Base-by-base conservation (phyloP, 2,113 vertebrate genomes). In the Ictalurus punctatus region DNA sequence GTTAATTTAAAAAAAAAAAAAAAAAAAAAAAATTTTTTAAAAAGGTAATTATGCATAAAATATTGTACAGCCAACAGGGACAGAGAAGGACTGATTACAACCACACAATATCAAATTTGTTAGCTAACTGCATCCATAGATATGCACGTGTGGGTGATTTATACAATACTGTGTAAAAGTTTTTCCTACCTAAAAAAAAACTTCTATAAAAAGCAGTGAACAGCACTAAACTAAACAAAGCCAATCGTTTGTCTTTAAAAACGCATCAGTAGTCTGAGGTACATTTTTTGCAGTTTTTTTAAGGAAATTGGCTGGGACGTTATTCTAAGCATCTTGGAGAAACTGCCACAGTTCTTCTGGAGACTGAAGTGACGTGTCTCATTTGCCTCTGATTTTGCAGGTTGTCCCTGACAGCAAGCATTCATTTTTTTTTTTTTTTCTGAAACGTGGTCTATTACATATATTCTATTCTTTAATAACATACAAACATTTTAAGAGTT, bases 81-180 rank as follows among this genome's bases (percentile, higher is more conserved):
- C 58, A 87, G 69, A 56, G 59, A 63, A 54, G 44, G 23, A 25
- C 83, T 48, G 25, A 79, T 23, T 82, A 69, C 54, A 19, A 12
- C 27, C n/a, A n/a, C 27, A 84, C n/a, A 61, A 59, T 87, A 48
- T 67, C n/a, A 82, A 54, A 71, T 19, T 56, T 25, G 56, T 65
- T 79, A 52, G 69, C 76, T 78, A 54, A 71, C 7, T 78, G n/a
- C 23, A 40, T 84, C 91, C 69, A 78, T 71, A 90, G 9, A 84
- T 80, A 89, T 40, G 65, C 25, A 44, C 58, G 12, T 65, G 8
- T 2, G n/a, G 27, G 54, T 59, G 37, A 14, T 59, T 83, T n/a
- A 30, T 63, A 82, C 54, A 59, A 17, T 82, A 37, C 54, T 34
- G 54, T 82, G 30, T 9, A 81, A 81, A 81, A 30, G 76, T 76